A percentile compares a stretch with the other conserved stretches of the same genome.
phyloP scores from a whole-genome alignment of 2,888 invertebrate genomes.

The Amphipyra berbera region DNA sequence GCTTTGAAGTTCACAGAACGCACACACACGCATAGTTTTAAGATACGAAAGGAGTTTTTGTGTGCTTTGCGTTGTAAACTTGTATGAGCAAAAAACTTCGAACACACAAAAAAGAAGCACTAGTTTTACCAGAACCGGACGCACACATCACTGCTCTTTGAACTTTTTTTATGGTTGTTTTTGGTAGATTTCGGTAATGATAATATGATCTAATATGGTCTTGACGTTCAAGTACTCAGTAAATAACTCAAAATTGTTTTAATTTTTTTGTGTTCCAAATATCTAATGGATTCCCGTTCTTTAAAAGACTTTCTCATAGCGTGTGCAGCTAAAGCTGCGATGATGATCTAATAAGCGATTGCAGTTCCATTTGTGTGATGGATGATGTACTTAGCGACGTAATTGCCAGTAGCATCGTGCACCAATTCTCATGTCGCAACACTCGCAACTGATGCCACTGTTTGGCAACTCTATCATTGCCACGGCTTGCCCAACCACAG shows the following conservation, averaged over 20 bases:
- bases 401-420: slow-evolving; percentile 30
- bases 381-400: slow-evolving; percentile 14
- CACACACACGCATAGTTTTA: slow-evolving; percentile 21
- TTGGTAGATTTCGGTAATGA: neutral
- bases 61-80: slow-evolving; percentile 11
- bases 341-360: neutral
- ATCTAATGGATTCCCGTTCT: neutral
- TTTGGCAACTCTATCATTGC: slow-evolving; percentile 51
- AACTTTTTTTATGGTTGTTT: neutral
- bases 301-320: neutral
- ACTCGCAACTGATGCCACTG: slow-evolving; percentile 49
- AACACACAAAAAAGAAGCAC: neutral
- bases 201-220: neutral
- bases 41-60: slow-evolving; percentile 19
- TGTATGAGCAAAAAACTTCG: slow-evolving; percentile 13
- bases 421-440: slow-evolving; percentile 45
- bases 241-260: neutral
- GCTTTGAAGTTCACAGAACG: slow-evolving; percentile 64
- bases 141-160: neutral
- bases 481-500: slow-evolving; percentile 46
- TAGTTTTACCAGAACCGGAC: slow-evolving; percentile 17
- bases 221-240: neutral
- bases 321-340: too few species aligned
- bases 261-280: too few species aligned
- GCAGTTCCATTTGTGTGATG: slow-evolving; percentile 23